Conservation (phyloP, 2,797 vertebrate species). For the Oophaga sylvatica region DNA sequence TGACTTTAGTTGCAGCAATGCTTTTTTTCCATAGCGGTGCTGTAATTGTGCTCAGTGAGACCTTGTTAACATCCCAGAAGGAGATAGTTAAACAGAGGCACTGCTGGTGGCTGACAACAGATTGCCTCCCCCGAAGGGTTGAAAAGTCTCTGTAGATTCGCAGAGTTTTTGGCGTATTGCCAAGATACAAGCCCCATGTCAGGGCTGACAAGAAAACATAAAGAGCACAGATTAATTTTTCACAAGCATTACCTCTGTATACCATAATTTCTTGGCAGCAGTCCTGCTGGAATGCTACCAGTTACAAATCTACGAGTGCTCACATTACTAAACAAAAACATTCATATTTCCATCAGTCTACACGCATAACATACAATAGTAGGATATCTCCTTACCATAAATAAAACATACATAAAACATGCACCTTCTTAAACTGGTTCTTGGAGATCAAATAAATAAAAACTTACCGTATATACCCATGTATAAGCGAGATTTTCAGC, state of each 20-base stretch:
- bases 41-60: constrained; percentile 61
- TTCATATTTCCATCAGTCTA: constrained; percentile 30
- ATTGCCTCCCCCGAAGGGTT: constrained; percentile 86
- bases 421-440: neutral
- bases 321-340: constrained; percentile 59
- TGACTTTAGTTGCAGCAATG: constrained; percentile 42
- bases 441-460: neutral
- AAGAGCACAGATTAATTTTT: constrained; percentile 90
- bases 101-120: constrained; percentile 79
- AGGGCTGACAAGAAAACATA: constrained; percentile 88
- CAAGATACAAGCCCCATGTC: constrained; percentile 88
- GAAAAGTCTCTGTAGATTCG: constrained; percentile 82
- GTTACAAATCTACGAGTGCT: constrained; percentile 55
- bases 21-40: constrained; percentile 38
- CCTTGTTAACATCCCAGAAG: constrained; percentile 61
- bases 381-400: neutral
- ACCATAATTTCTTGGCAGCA: constrained; percentile 83
- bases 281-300: constrained; percentile 73
- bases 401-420: neutral
- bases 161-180: constrained; percentile 84
- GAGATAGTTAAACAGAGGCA: constrained; percentile 60
- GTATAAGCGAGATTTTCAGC: too few species aligned
- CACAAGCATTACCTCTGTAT: constrained; percentile 87
- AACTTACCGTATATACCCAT: neutral
- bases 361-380: constrained; percentile 11